Evolutionary conservation across 2,797 vertebrate genomes (phyloP), one percentile per base, ranked within the genome.

Genomic region (Prunella strophiata): DNA sequence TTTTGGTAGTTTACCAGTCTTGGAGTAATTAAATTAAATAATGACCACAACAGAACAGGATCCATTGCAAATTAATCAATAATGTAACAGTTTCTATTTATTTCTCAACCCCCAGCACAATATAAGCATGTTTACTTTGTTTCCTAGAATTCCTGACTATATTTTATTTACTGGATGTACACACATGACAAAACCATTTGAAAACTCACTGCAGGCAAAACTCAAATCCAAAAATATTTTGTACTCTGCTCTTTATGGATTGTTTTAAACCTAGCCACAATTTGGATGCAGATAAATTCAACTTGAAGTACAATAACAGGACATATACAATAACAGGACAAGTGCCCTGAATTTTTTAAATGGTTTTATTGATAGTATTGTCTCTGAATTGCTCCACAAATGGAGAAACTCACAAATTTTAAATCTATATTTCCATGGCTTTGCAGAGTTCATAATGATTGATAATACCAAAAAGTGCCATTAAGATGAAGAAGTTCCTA

Each of bases 401-500:
- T 48, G 13, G 70, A 85, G 27, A 32, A 78, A 80, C 19, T 85
- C 43, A 8, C 16, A 68, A 85, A 71, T 73, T 81, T 91, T 26
- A 74, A 59, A 91, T 88, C 73, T 94, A 5, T 48, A 86, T 84
- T 91, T 81, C 47, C 6, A 1, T 68, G 17, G 15, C 51, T 94
- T 27, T 20, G 42, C 29, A 89, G 54, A 82, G 30, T 32, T 83
- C 18, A 22, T 45, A 88, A 57, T 84, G 77, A 91, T 67, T 83
- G 42, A 84, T 91, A 94, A 89, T 36, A 36, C 47, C 30, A 91
- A 86, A 91, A 84, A 62, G 12, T 77, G 38, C 22, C 3, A 1
- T 91, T 90, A 92, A 78, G 55, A 80, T 91, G 51, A 96, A 96
- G 75, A 75, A 88, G 66, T 70, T 23, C 11, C 13, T 89, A 47